Evolutionary conservation across 2,113 vertebrate species (phyloP), one percentile per base, ranked within the genome.

Genomic region (Elephantulus edwardii): DNA sequence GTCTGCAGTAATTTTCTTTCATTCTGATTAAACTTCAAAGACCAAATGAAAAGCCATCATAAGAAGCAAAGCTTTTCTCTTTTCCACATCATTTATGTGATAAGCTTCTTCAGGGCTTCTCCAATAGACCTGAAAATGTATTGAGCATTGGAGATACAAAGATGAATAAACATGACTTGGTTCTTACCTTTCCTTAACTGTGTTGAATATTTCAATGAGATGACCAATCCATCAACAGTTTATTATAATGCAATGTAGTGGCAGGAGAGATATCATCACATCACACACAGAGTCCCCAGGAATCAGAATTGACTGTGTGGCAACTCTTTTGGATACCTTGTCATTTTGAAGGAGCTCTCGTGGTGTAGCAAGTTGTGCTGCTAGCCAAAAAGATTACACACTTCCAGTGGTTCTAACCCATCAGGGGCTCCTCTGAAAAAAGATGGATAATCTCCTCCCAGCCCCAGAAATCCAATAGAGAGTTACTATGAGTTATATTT

Each of bases 11-110:
- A 90, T 96, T 93, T 95, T 83, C 87, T 83, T 96, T 83, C 71
- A 86, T 86, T 95, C 82, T 91, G 66, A 94, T 93, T 95, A 93
- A 91, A 91, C 79, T 93, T 93, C 70, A 86, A 86, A 93, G 81
- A 79, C 93, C 64, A 75, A 90, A 83, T 4, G 16, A 33, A 84
- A 68, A 89, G 64, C 40, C 84, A 62, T 38, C 30, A 60, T 35
- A 75, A 83, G 44, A 81, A 76, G 84, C 74, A 56, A 78, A 92
- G 78, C 35, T 38, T 92, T 81, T 91, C 56, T n/a, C n/a, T n/a
- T n/a, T 74, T 40, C 33, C 26, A 38, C 52, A 56, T 81, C 50
- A 19, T 46, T 35, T 79, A 54, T 4, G 40, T 28, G 33, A 17
- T 16, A 54, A 78, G 50, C 78, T n/a, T 66, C 78, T 80, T 13